Evolutionary conservation across 2,888 invertebrate genomes (phyloP).

Genomic region (Leptarthrus brevirostris): DNA sequence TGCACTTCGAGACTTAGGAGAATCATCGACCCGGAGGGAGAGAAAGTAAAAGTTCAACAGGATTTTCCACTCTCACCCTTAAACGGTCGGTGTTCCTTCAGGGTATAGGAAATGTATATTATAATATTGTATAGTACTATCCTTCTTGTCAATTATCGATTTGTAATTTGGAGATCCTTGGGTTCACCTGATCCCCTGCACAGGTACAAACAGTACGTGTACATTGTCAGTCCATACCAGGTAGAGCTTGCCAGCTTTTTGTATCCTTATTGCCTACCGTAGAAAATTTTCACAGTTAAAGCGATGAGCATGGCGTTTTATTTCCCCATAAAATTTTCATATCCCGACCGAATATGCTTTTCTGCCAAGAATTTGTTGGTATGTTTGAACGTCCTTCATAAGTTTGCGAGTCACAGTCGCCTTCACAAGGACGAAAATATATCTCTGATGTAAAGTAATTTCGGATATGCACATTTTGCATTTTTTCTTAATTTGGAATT

Average conservation of each 20-base stretch:
- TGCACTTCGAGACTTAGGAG: neutral
- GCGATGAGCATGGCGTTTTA: constrained; percentile 20
- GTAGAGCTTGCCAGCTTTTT: neutral
- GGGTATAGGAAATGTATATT: neutral
- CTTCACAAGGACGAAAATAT: neutral
- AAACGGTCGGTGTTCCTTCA: neutral
- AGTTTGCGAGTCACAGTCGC: neutral
- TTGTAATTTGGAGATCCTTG: constrained; percentile 27
- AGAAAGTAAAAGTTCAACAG: constrained; percentile 18
- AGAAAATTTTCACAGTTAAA: neutral
- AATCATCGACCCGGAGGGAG: neutral
- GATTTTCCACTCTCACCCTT: neutral
- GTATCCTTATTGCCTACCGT: neutral
- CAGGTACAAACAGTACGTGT: neutral
- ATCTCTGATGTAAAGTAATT: too few relatives aligned
- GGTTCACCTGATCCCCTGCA: constrained; percentile 31
- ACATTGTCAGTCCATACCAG: neutral
- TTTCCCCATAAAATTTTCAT: constrained; percentile 21
- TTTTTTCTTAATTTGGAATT: too few relatives aligned
- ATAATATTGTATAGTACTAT: neutral
- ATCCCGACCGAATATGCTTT: constrained; percentile 3
- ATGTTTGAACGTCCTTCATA: neutral
- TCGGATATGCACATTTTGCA: too few relatives aligned
- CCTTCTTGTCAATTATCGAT: constrained; percentile 38
- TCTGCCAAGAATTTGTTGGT: constrained; percentile 27